Evolutionary conservation across 2,797 vertebrate species (phyloP).

Genomic region (Etheostoma perlongum): DNA sequence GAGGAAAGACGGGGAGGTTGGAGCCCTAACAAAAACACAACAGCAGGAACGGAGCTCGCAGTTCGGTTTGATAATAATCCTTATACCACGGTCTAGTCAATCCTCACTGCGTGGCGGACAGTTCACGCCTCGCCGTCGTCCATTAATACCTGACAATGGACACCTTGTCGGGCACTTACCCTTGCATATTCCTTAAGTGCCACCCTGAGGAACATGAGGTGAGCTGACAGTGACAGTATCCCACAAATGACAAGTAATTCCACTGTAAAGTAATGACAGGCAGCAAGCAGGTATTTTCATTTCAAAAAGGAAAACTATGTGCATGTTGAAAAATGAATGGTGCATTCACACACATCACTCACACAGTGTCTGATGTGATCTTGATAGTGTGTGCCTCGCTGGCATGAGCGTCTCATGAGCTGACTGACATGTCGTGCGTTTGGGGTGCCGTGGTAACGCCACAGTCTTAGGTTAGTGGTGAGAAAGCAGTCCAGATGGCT

Average conservation of each 20-base stretch:
- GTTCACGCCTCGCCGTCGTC: too few relatives aligned
- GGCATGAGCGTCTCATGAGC: neutral
- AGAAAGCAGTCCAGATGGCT: conserved; percentile 29
- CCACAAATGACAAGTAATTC: neutral
- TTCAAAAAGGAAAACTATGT: neutral
- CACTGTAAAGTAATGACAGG: neutral
- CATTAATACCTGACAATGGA: too few relatives aligned
- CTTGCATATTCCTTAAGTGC: too few relatives aligned
- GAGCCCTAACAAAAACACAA: too few relatives aligned
- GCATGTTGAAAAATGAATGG: neutral
- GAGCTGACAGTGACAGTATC: neutral
- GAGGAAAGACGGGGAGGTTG: too few relatives aligned
- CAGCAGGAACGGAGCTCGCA: too few relatives aligned
- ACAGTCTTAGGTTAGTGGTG: conserved; percentile 18
- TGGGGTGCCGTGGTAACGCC: conserved; percentile 2
- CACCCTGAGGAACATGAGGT: neutral
- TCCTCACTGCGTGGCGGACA: too few relatives aligned
- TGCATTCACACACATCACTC: neutral
- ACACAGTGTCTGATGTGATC: neutral
- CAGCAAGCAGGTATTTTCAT: neutral
- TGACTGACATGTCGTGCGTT: conserved; percentile 24
- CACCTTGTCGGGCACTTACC: too few relatives aligned
- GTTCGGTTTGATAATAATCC: too few relatives aligned
- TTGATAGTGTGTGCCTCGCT: neutral
- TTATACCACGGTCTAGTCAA: too few relatives aligned